Conservation (phyloP, 1,140 invertebrate genomes). For the Anadara kagoshimensis region DNA sequence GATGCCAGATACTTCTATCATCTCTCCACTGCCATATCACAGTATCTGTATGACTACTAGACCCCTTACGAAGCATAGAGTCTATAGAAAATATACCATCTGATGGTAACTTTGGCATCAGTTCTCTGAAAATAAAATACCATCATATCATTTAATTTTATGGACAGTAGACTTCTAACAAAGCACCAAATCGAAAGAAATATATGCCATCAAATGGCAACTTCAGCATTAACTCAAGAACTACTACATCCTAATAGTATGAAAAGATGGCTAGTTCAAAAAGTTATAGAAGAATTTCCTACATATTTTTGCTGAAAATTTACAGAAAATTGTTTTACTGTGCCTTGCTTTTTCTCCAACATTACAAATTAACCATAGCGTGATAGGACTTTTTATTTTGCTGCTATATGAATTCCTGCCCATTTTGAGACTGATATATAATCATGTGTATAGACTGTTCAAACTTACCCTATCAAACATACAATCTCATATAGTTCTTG, state of each 20-base stretch:
- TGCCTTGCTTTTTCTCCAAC: too few relatives aligned
- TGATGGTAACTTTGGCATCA: constrained; percentile 94
- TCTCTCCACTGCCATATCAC: constrained; percentile 98
- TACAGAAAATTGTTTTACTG: too few relatives aligned
- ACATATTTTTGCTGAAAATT: too few relatives aligned
- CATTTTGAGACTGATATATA: too few relatives aligned
- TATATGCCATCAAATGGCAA: too few relatives aligned
- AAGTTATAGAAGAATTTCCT: too few relatives aligned
- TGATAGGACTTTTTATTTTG: too few relatives aligned
- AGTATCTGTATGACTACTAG: constrained; percentile 64
- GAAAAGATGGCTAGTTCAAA: too few relatives aligned
- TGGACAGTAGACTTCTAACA: neutral
- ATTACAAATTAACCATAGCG: too few relatives aligned
- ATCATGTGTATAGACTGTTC: neutral
- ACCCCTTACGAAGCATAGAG: constrained; percentile 84
- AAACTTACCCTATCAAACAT: constrained; percentile 86
- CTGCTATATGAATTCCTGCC: too few relatives aligned
- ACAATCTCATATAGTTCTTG: constrained; percentile 98
- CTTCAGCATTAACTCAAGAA: too few relatives aligned
- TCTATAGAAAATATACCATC: constrained; percentile 97
- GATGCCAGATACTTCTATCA: constrained; percentile 84
- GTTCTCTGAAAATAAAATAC: constrained; percentile 77
- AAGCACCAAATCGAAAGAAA: neutral
- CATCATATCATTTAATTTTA: constrained; percentile 3
- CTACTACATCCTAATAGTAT: too few relatives aligned